Evolutionary conservation across 2,797 vertebrate species (phyloP), one percentile per base, ranked within the genome.

Genomic region (Syndactyla subalaris): DNA sequence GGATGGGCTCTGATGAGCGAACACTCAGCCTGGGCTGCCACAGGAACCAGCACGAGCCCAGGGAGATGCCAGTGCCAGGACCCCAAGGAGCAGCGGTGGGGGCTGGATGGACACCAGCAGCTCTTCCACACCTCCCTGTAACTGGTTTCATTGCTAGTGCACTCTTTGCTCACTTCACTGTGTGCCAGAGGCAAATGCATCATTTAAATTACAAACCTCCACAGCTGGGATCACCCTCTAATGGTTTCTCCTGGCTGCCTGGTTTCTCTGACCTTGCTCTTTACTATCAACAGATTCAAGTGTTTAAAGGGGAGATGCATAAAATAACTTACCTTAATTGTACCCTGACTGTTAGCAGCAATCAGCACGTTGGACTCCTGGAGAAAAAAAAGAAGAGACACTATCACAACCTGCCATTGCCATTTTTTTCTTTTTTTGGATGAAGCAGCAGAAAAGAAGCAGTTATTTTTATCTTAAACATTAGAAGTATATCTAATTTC

Each of bases 321-420:
- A 71, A 92, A 97, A 92, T 52, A 94, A 93, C 98, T 98, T 98
- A 99, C 99, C 99, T 99, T 99, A 97, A 99, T 99, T 98, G 99
- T 99, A 98, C 99, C 99, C 98, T 99, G 99, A 98, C 99, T 99
- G 98, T 99, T 99, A 97, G 99, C 99, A 98, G 99, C 99, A 97
- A 99, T 99, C 97, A 99, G 98, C 91, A 99, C 99, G 32, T 99
- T 99, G 97, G 99, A 99, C 97, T 99, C 99, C 99, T 99, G 94
- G 65, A 66, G 65, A 66, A 34, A 59, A 46, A 51, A 39, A 27
- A 67, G 85, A 97, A 98, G 54, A 96, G 89, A 83, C 65, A 74
- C 39, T 63, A 95, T 97, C 87, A 97, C 76, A 83, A 72, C 19
- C 84, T 17, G 83, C 18, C 77, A 70, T 29, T 85, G 32, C 30